A percentile compares a stretch with the other conserved stretches of the same genome.
These are phyloP conservation scores for Rhinoderma darwinii DNA, from an alignment of 2,113 vertebrate species.

Conservation along the genomic window DNA sequence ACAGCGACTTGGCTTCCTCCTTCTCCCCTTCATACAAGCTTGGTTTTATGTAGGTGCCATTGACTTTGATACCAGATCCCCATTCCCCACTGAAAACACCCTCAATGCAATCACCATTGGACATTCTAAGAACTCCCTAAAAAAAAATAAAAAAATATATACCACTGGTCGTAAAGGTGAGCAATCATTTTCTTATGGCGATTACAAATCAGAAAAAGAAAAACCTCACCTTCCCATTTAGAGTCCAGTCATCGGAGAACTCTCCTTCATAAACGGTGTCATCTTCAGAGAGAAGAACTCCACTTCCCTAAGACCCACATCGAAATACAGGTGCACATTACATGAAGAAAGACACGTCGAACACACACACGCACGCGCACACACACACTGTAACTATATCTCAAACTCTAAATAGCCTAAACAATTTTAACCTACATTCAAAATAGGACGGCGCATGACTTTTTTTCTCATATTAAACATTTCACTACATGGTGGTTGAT, in stretches of 20 bases:
- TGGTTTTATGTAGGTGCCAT: constrained; percentile 92
- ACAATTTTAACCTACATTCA: too few species aligned
- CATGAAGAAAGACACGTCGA: neutral
- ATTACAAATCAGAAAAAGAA: neutral
- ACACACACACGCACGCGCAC: neutral
- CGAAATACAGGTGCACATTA: neutral
- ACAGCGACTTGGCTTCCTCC: constrained; percentile 84
- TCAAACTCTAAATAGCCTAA: too few species aligned
- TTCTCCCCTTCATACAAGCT: constrained; percentile 89
- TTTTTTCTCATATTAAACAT: too few species aligned
- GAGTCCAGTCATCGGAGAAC: constrained; percentile 96
- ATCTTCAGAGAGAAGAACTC: constrained; percentile 93
- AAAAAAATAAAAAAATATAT: constrained; percentile 33
- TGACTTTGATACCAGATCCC: constrained; percentile 94
- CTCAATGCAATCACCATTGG: constrained; percentile 94
- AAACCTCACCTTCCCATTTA: constrained; percentile 88
- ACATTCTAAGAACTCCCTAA: constrained; percentile 89
- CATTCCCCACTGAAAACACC: constrained; percentile 92
- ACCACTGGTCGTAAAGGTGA: neutral
- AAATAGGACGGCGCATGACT: too few species aligned
- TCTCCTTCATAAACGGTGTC: constrained; percentile 95
- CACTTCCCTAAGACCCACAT: constrained; percentile 79
- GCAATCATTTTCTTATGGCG: too few species aligned
- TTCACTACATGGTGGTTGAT: too few species aligned
- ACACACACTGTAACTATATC: too few species aligned